phyloP scores from a whole-genome alignment of 1,140 invertebrate species.

The Lethrus apterus region DNA sequence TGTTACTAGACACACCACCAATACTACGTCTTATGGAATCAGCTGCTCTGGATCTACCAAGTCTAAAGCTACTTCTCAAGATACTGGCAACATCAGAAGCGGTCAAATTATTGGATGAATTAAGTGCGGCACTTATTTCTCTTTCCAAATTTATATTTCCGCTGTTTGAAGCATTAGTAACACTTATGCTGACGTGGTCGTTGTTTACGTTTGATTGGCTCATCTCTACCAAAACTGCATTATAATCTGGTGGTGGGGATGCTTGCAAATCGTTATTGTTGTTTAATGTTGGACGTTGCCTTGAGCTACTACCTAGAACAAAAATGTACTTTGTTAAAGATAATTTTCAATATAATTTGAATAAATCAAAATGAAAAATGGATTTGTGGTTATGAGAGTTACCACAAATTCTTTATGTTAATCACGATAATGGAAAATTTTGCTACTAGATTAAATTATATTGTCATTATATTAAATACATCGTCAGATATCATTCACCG shows the following conservation, averaged over 20 bases:
- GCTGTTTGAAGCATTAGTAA: not conserved
- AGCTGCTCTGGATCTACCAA: slow-evolving; percentile 35
- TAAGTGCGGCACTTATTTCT: slow-evolving; percentile 25
- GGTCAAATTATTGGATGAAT: slow-evolving; percentile 40
- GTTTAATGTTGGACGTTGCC: slow-evolving; percentile 24
- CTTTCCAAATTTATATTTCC: slow-evolving; percentile 13
- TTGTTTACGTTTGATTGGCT: slow-evolving; percentile 19
- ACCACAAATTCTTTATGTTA: too few species aligned
- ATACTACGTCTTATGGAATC: slow-evolving; percentile 25
- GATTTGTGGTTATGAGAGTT: too few species aligned
- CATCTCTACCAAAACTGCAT: slow-evolving; percentile 50
- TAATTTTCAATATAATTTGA: too few species aligned
- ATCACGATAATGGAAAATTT: too few species aligned
- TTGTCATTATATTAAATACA: too few species aligned
- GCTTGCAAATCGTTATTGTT: slow-evolving; percentile 21
- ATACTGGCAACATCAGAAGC: slow-evolving; percentile 52
- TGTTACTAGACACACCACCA: slow-evolving; percentile 14
- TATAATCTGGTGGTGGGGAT: slow-evolving; percentile 56
- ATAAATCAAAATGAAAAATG: too few species aligned
- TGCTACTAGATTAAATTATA: too few species aligned
- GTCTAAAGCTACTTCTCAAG: slow-evolving; percentile 50
- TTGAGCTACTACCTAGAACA: slow-evolving; percentile 24
- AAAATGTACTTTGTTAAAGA: too few species aligned
- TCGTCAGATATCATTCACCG: too few species aligned
- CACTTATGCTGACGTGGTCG: not conserved